phyloP scores from a whole-genome alignment of 2,797 vertebrate species.

The Petrocephalus sullivani region DNA sequence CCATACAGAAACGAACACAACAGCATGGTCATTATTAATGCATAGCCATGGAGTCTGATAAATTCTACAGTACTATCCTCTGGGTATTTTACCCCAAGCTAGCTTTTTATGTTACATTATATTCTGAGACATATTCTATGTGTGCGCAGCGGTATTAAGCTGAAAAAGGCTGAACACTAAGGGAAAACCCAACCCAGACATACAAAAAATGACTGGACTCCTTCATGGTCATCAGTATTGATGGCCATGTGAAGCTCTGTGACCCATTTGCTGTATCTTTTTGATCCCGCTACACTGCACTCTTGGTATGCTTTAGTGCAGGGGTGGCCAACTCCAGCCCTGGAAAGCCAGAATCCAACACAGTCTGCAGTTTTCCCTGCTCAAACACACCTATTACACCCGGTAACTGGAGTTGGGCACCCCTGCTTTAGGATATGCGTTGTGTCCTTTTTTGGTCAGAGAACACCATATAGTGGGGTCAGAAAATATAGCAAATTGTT shows the following conservation, averaged over 20 bases:
- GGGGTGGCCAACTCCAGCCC: too few species aligned
- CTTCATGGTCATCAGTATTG: neutral
- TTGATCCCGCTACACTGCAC: neutral
- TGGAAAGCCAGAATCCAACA: too few species aligned
- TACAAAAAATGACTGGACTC: neutral
- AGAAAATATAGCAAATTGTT: neutral
- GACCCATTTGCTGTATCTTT: neutral
- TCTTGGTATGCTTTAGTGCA: neutral
- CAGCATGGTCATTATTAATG: constrained; percentile 30
- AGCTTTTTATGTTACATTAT: neutral
- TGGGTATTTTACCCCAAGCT: neutral
- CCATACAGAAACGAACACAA: constrained; percentile 46
- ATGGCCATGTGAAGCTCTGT: neutral
- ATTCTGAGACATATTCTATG: neutral
- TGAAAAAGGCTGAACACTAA: neutral
- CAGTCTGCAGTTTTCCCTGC: too few species aligned
- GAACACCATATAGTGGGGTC: neutral
- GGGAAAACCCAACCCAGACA: neutral
- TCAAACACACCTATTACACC: too few species aligned
- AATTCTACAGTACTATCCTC: neutral
- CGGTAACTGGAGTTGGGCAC: too few species aligned
- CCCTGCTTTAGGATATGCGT: too few species aligned
- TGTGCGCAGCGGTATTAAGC: neutral
- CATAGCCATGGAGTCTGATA: neutral
- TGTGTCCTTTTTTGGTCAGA: neutral